Conservation (phyloP, 2,797 vertebrate species). For the Enteromius thamalakanensis region DNA sequence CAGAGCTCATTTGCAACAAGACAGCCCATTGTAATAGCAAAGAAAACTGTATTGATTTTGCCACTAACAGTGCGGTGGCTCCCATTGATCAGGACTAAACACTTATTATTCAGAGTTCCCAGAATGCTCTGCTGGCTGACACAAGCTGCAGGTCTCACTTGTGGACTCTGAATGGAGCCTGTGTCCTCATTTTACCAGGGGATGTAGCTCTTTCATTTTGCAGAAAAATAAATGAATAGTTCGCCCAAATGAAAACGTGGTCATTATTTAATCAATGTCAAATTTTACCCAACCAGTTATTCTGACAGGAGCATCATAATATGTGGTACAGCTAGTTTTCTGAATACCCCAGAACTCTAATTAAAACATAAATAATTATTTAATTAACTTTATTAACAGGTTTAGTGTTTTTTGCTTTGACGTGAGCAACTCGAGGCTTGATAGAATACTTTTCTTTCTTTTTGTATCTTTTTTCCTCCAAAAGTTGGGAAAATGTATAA, state of each 20-base stretch:
- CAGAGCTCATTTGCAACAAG: constrained; percentile 80
- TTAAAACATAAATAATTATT: too few species aligned
- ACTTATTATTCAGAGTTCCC: constrained; percentile 80
- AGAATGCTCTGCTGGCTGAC: constrained; percentile 75
- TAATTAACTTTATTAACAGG: too few species aligned
- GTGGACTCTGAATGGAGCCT: constrained; percentile 69
- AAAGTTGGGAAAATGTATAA: too few species aligned
- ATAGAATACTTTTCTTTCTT: neutral
- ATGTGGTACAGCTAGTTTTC: too few species aligned
- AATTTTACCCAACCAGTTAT: neutral
- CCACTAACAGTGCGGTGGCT: constrained; percentile 77
- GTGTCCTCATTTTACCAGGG: constrained; percentile 67
- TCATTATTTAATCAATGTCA: neutral
- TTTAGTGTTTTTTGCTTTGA: neutral
- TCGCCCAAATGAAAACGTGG: neutral
- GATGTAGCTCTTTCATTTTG: constrained; percentile 69
- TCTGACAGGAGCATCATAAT: too few species aligned
- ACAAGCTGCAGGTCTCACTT: constrained; percentile 76
- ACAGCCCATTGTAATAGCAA: constrained; percentile 83
- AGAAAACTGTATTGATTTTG: constrained; percentile 86
- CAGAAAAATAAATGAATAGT: constrained; percentile 11
- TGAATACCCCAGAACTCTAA: too few species aligned
- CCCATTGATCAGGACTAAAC: constrained; percentile 83
- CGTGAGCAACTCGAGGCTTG: neutral
- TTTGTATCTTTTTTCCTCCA: neutral